Evolutionary conservation across 2,113 vertebrate genomes (phyloP).

Genomic region (Aptenodytes forsteri): DNA sequence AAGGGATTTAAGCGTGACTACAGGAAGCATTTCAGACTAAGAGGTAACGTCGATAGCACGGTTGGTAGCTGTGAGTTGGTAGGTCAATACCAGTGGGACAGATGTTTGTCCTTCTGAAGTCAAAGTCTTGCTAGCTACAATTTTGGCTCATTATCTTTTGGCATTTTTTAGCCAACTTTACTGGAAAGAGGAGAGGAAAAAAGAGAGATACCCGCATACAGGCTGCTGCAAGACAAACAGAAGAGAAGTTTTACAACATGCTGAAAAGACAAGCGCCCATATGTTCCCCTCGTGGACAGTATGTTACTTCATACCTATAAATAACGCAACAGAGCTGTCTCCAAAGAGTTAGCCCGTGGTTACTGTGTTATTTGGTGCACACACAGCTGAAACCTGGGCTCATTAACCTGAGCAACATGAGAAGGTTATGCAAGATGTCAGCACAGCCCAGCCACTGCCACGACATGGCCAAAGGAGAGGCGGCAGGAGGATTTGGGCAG

Average conservation of each 20-base stretch:
- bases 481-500: neutral
- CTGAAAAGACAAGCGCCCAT: neutral
- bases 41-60: rapidly evolving
- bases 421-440: neutral
- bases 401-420: neutral
- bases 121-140: neutral
- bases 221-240: neutral
- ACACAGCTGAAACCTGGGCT: neutral
- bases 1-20: neutral
- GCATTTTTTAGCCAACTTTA: neutral
- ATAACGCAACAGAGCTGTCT: neutral
- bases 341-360: neutral
- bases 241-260: neutral
- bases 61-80: neutral
- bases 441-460: neutral
- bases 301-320: neutral
- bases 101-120: neutral
- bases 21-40: neutral
- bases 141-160: neutral
- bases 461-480: neutral
- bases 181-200: neutral
- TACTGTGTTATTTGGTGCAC: neutral
- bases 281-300: neutral
- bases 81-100: neutral
- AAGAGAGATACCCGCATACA: neutral